Base-by-base conservation (phyloP, 53 echinoderm and acorn worm genomes). In the Apostichopus leukothele region DNA sequence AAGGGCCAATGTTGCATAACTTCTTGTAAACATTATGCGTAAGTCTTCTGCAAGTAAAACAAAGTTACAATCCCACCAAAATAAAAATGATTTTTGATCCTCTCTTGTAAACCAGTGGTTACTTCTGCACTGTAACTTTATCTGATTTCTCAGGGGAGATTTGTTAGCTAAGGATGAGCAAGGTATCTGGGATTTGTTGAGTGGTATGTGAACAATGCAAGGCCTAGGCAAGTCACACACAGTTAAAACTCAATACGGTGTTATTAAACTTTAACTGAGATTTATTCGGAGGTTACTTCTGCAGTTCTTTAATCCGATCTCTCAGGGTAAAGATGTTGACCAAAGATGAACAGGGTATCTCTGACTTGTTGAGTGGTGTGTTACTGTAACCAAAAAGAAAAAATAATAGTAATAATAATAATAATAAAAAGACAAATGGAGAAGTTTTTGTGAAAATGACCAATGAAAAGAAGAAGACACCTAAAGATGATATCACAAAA, bases 331-430 rank as follows among this genome's bases (percentile, higher is more conserved):
- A 11, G 1, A 85, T 67, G 67, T 85, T 85, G 13, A 67, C 67
- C 7, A 85, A 23, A 66, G 85, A 85, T 59, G 85, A 39, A 51
- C 51, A 67, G 23, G 85, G 85, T 25, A 50, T 39, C 50, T 59
- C 13, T 18, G 85, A 12, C 50, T 67, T 85, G 18, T 67, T 26
- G 63, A 19, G 67, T 50, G 39, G 50, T 8, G 51, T 27, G 9
- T 66, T 67, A 20, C 85, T 85, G 85, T 13, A 67, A 63, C 55
- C n/a, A 20, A 53, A 55, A 23, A 76, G 51, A 27, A 18, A 13
- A 11, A 12, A 74, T 20, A 11, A 11, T 74, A 6, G 19, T 74
- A 11, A 21, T 74, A 1, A 19, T 5, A 39, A 39, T 39, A 3
- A 39, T 39, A 39, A 39, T 39, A n/a, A 3, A 14, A 14, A 3